Percentiles rank a stretch among this genome's conserved stretches.
Conservation (phyloP, 2,888 invertebrate species). For the Drosophila mercatorum region DNA sequence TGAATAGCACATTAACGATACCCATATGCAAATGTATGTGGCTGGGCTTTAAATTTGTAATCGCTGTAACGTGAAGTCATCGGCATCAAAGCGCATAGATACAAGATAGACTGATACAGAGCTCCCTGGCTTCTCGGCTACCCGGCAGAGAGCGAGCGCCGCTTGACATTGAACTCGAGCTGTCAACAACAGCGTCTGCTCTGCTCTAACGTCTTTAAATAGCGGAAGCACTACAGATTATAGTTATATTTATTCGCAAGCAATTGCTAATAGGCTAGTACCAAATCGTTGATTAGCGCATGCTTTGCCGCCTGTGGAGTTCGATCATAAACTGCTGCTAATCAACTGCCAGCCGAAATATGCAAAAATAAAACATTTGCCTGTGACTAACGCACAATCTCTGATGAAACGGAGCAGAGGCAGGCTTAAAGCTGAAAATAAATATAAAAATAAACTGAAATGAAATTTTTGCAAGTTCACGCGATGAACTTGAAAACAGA, state of each 20-base stretch:
- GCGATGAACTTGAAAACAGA: constrained; percentile 70
- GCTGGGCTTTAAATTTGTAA: constrained; percentile 34
- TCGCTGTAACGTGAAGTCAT: constrained; percentile 46
- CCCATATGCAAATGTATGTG: constrained; percentile 62
- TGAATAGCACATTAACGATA: constrained; percentile 48
- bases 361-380: constrained; percentile 9
- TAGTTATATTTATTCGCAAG: constrained; percentile 58
- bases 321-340: constrained; percentile 43
- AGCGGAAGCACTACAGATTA: constrained; percentile 65
- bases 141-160: constrained; percentile 22
- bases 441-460: constrained; percentile 31
- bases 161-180: constrained; percentile 70
- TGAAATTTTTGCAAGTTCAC: constrained; percentile 72
- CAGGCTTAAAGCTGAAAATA: constrained; percentile 25
- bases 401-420: constrained; percentile 37
- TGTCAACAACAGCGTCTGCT: constrained; percentile 16
- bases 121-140: not conserved
- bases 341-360: constrained; percentile 36
- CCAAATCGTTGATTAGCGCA: constrained; percentile 54
- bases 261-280: constrained; percentile 54
- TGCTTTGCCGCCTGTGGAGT: constrained; percentile 21
- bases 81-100: constrained; percentile 22
- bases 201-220: constrained; percentile 13
- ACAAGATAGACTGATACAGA: constrained; percentile 13
- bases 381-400: constrained; percentile 36